Evolutionary conservation across 2,888 invertebrate species (phyloP).

Genomic region (Pterobdella sp.): DNA sequence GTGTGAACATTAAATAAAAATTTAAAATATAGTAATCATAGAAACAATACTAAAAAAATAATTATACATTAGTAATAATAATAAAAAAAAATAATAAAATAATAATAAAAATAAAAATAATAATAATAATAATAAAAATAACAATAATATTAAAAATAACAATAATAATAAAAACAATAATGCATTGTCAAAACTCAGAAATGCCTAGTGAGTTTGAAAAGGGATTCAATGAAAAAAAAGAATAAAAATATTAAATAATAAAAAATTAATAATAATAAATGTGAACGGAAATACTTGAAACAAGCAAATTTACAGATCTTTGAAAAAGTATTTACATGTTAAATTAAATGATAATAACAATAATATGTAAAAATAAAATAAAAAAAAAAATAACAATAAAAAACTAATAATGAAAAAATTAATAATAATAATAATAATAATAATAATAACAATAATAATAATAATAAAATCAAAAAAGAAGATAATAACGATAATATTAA

Average conservation of each 20-base stretch:
- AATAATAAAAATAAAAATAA: not conserved
- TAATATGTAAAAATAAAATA: conserved; percentile 53
- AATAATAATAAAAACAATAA: conserved; percentile 1
- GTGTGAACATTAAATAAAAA: not conserved
- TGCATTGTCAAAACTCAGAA: no score
- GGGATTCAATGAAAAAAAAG: not conserved
- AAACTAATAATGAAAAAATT: conserved; percentile 55
- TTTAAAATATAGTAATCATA: no score
- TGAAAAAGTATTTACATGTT: conserved; percentile 7
- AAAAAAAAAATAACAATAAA: not conserved
- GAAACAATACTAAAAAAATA: conserved; percentile 4
- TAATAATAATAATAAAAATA: not conserved
- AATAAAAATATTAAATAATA: not conserved
- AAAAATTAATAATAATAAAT: not conserved
- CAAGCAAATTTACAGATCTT: no score
- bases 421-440: conserved; percentile 14
- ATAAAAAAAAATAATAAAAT: not conserved
- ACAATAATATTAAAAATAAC: not conserved
- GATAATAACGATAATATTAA: not conserved
- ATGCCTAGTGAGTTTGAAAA: no score
- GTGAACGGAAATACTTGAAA: no score
- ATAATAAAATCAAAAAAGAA: no score
- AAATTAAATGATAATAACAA: conserved; percentile 5
- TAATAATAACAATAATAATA: conserved; percentile 13
- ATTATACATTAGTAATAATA: not conserved